A percentile compares a stretch with the other conserved stretches of the same genome.
Evolutionary conservation across 92 coral and sea anemone species (phyloP).

Genomic region (Umimayanthus kanabou): DNA sequence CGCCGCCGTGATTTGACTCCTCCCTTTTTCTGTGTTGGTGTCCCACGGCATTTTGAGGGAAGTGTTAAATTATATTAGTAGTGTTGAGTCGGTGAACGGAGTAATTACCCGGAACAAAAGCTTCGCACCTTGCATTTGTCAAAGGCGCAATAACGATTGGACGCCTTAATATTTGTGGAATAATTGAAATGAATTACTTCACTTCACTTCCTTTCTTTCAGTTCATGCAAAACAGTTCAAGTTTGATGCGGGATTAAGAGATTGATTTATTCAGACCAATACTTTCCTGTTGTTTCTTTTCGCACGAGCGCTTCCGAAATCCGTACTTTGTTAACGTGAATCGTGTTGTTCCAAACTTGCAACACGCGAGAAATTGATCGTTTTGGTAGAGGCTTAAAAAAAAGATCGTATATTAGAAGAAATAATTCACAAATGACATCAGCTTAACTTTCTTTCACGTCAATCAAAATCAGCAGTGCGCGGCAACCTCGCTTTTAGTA

Average conservation of each 20-base stretch:
- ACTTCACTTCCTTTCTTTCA: neutral
- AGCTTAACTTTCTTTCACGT: neutral
- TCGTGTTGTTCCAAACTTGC: no score
- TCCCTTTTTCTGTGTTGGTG: neutral
- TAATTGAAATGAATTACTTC: neutral
- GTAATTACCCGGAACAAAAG: neutral
- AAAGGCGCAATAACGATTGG: neutral
- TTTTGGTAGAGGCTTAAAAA: neutral
- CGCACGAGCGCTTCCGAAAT: conserved; percentile 1
- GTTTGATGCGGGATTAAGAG: neutral
- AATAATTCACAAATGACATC: neutral
- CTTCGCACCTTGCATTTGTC: conserved; percentile 8
- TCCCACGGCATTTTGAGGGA: neutral
- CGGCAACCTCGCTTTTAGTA: neutral
- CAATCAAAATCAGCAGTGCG: neutral
- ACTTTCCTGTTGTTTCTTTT: neutral
- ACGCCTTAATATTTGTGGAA: neutral
- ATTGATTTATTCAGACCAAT: neutral
- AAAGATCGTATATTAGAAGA: neutral
- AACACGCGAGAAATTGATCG: conserved; percentile 1
- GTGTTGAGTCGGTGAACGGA: neutral
- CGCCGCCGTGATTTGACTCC: neutral
- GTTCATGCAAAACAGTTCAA: conserved; percentile 2
- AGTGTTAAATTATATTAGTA: neutral
- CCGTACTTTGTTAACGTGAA: neutral